Evolutionary conservation across 1,140 invertebrate genomes (phyloP).

Genomic region (Phocides pigmalion): DNA sequence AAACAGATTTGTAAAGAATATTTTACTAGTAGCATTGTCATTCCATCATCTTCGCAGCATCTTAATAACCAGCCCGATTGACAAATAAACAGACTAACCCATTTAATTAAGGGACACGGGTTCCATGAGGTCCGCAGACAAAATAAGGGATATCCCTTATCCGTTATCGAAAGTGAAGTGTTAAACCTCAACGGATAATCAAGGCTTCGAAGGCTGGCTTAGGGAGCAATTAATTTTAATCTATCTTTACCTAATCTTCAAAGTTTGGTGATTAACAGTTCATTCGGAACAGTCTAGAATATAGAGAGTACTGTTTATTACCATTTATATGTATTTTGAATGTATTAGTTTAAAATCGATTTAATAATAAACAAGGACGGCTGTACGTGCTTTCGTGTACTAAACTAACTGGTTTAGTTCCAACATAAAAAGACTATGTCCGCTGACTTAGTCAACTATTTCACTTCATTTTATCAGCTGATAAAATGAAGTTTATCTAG

Average conservation of each 20-base stretch:
- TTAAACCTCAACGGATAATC: constrained; percentile 47
- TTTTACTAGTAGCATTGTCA: no score
- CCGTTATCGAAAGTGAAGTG: constrained; percentile 25
- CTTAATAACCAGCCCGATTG: neutral
- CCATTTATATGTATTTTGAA: constrained; percentile 3
- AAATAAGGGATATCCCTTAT: constrained; percentile 21
- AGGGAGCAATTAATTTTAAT: constrained; percentile 58
- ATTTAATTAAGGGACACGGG: constrained; percentile 11
- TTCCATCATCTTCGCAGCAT: neutral
- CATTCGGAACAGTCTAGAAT: constrained; percentile 41
- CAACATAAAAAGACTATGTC: no score
- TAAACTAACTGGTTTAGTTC: no score
- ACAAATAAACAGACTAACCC: constrained; percentile 8
- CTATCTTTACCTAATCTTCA: constrained; percentile 56
- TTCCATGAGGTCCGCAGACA: constrained; percentile 10
- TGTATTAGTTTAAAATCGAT: no score
- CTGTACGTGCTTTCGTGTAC: no score
- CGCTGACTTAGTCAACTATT: no score
- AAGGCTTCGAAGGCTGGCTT: constrained; percentile 38
- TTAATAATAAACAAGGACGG: no score
- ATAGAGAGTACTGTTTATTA: constrained; percentile 9
- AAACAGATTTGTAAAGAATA: no score
- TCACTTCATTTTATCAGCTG: no score
- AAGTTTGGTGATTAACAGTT: constrained; percentile 59
- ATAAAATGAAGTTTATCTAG: no score